These are phyloP conservation scores for Drosophila mercatorum DNA, from an alignment of 2,888 invertebrate genomes.

Conservation along the genomic window DNA sequence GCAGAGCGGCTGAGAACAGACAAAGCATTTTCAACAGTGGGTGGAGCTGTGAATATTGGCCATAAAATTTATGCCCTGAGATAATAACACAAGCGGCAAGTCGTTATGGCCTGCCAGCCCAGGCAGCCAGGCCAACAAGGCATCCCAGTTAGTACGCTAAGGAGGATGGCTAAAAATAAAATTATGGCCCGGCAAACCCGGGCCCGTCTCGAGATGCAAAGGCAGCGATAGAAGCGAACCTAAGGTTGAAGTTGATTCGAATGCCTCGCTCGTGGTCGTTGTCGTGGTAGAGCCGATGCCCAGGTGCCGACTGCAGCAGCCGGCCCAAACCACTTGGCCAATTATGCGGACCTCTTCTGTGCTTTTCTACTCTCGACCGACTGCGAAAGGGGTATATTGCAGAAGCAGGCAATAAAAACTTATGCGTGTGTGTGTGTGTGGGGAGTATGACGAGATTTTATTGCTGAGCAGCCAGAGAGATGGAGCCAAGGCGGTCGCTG, in stretches of 20 bases:
- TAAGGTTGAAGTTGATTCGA: constrained; percentile 48
- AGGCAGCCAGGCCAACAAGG: constrained; percentile 24
- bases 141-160: constrained; percentile 17
- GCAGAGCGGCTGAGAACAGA: constrained; percentile 44
- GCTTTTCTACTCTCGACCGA: constrained; percentile 4
- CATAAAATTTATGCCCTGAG: constrained; percentile 78
- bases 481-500: not conserved
- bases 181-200: constrained; percentile 67
- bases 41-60: constrained; percentile 82
- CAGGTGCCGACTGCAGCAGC: constrained; percentile 60
- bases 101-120: constrained; percentile 62
- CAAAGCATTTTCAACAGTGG: constrained; percentile 79
- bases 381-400: constrained; percentile 21
- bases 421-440: constrained; percentile 1
- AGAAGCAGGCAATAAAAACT: not conserved
- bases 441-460: not conserved
- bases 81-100: constrained; percentile 80
- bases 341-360: constrained; percentile 52
- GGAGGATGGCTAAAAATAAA: constrained; percentile 66
- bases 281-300: constrained; percentile 24
- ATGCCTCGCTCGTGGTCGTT: constrained; percentile 7
- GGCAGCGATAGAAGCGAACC: constrained; percentile 60
- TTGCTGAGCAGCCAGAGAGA: not conserved
- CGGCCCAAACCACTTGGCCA: constrained; percentile 67
- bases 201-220: constrained; percentile 71